These are phyloP conservation scores for Heliconius hortense DNA, from an alignment of 2,888 invertebrate species.

Conservation along the genomic window DNA sequence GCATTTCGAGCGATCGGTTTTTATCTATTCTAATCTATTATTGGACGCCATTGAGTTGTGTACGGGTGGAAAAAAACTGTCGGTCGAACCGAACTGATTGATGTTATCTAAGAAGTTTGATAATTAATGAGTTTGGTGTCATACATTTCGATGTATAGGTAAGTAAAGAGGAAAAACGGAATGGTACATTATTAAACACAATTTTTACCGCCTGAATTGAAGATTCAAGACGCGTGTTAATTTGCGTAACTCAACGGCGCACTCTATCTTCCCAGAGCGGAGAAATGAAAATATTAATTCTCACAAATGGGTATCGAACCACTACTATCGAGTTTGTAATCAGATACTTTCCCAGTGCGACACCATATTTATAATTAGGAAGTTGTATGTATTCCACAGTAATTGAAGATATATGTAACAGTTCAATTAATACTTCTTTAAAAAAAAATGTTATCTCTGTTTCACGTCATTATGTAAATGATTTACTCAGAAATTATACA, in stretches of 20 bases:
- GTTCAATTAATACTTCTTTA: background rate
- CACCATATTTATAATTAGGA: background rate
- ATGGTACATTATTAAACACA: too few relatives aligned
- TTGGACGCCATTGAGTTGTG: slow-evolving; percentile 15
- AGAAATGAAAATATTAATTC: too few relatives aligned
- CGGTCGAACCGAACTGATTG: background rate
- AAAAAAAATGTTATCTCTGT: background rate
- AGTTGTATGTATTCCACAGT: background rate
- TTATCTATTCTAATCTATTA: slow-evolving; percentile 22
- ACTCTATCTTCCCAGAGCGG: too few relatives aligned
- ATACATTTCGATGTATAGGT: background rate
- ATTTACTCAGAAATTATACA: slow-evolving; percentile 5
- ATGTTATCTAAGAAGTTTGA: background rate
- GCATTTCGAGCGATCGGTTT: slow-evolving; percentile 29
- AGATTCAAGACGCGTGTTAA: too few relatives aligned
- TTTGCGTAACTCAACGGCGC: too few relatives aligned
- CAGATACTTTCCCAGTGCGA: too few relatives aligned
- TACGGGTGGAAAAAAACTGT: slow-evolving; percentile 15
- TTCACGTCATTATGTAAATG: slow-evolving; percentile 2
- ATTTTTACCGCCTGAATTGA: too few relatives aligned
- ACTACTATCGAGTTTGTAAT: too few relatives aligned
- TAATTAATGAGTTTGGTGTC: slow-evolving; percentile 1
- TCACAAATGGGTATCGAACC: too few relatives aligned
- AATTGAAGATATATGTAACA: background rate
- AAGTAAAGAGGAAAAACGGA: background rate